Base-by-base conservation (phyloP, 2,888 invertebrate species). In the Phymatocera aterrima region DNA sequence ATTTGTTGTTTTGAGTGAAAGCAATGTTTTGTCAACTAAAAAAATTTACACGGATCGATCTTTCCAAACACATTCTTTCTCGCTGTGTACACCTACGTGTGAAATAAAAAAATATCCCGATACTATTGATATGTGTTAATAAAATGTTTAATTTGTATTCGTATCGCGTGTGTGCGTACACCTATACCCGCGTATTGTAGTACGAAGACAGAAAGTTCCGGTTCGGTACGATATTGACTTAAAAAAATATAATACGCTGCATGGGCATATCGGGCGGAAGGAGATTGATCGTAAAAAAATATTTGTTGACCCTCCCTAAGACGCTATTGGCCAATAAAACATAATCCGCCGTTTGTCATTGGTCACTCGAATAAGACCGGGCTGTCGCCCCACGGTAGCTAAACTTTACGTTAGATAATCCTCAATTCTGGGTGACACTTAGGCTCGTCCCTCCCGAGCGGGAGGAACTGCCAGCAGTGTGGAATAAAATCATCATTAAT, bases 401-500 rank as follows among this genome's bases (percentile, higher is more conserved):
- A 75, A 75, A 75, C 43, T 75, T 75, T 75, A 40, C 57, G 75
- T 57, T n/a, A 60, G 40, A 75, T 75, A 75, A 75, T 75, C 75
- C 75, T 40, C 75, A 18, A 57, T 57, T 57, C 75, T 40, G 24
- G 37, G 40, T 57, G 75, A 75, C 75, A 75, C 75, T 75, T 75
- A 40, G 74, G 57, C 57, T 43, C n/a, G 57, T 24, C 75, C 75
- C 75, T 75, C 8, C 24, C 15, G 60, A 18, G 12, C 24, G n/a
- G 34, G 48, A 51, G 57, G 57, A 75, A 3, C 10, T 57, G 34
- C 51, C 15, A 8, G 48, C 65, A 78, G 78, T 77, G 79, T 77
- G 75, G 79, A 82, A 82, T 81, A 82, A 83, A 83, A 84, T 82
- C 80, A 82, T 84, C 84, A 80, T 83, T 83, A 84, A 84, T 82